These are phyloP conservation scores for Lysandra coridon DNA, from an alignment of 2,888 invertebrate species.

Conservation along the genomic window DNA sequence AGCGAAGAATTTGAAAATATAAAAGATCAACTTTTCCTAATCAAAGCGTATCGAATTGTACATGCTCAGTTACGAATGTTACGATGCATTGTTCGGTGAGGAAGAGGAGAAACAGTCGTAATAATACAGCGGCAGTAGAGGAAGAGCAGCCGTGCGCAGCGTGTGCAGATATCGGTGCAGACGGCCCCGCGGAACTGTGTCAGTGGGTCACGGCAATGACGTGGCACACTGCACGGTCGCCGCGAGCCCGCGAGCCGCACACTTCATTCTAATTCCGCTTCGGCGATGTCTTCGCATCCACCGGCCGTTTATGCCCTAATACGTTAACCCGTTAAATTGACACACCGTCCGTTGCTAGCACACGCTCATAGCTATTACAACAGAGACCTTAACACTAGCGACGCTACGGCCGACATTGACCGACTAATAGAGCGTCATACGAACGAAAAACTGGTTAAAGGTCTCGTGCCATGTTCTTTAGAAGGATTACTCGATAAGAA, in stretches of 20 bases:
- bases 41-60: neutral
- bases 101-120: constrained; percentile 3
- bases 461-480: constrained; percentile 21
- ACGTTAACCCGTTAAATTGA: constrained; percentile 46
- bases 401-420: constrained; percentile 64
- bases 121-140: constrained; percentile 55
- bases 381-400: constrained; percentile 43
- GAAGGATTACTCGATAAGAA: constrained; percentile 27
- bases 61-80: neutral
- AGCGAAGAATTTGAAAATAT: neutral
- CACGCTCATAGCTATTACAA: constrained; percentile 38
- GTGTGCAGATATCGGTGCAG: constrained; percentile 66
- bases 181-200: constrained; percentile 83
- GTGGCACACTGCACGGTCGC: constrained; percentile 80
- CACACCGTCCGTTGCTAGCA: constrained; percentile 35
- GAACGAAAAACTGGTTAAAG: constrained; percentile 30
- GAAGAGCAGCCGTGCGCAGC: constrained; percentile 52
- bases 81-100: neutral
- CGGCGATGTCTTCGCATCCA: constrained; percentile 65
- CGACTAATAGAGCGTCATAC: constrained; percentile 48
- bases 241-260: constrained; percentile 68
- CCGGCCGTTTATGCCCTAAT: constrained; percentile 52
- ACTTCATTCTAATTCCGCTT: constrained; percentile 81
- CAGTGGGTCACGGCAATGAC: constrained; percentile 85
- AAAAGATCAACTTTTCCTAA: neutral